Evolutionary conservation across 2,113 vertebrate species (phyloP), one percentile per base, ranked within the genome.

Genomic region (Hippolais icterina): DNA sequence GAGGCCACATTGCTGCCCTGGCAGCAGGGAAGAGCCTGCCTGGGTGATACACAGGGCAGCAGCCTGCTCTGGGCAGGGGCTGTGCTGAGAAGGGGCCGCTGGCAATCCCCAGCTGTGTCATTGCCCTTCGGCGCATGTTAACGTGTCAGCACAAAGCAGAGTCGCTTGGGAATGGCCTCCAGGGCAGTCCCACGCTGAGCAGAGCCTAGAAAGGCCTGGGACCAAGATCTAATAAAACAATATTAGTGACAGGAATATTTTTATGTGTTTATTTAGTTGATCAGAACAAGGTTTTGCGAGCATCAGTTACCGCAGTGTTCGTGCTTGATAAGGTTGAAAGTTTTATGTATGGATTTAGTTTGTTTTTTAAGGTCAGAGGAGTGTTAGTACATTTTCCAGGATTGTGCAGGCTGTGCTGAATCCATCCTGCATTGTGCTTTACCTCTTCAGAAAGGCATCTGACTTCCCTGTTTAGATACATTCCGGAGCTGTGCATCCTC

Each of bases 101-200:
- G 95, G 95, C 92, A 87, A 91, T 94, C 78, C 90, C 95, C 84
- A 28, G n/a, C 79, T 50, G 54, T 0, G 2, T 80, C 66, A 59
- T 11, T 66, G 71, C 79, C 88, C 75, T 72, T 54, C 0, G 5
- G 75, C 24, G 0, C 39, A 4, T 31, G 59, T 35, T 74, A 80
- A 24, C 1, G 0, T 90, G 92, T 93, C 94, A 88, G 94, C 92
- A 89, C 89, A 92, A 88, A 83, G 89, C 95, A 79, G 50, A 87
- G 87, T 72, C 9, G 35, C 83, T 72, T 37, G 68, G 77, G 78
- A 89, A 33, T 4, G 21, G 69, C 81, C 52, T 89, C 77, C 78
- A 88, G 92, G 90, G 70, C 95, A 85, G 70, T 96, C 79, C 61
- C 82, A 85, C 2, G 2, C 87, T 21, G 39, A 60, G 78, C 8